Base-by-base conservation (phyloP, 2,797 vertebrate genomes). In the Ptychobarbus kaznakovi region DNA sequence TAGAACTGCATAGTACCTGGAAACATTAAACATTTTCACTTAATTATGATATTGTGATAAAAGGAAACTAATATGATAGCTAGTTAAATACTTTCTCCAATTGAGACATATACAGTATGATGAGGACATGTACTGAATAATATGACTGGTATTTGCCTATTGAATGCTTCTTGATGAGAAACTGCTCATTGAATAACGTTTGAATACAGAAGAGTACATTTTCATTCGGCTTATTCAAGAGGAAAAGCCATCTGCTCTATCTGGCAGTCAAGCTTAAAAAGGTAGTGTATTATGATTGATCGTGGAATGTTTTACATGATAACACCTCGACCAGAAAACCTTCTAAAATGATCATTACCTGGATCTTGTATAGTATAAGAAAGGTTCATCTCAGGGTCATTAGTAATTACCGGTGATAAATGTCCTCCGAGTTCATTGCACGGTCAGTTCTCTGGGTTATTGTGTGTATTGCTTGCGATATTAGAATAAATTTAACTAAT, bases 401-500 rank as follows among this genome's bases (percentile, higher is more conserved):
- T 66, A 18, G 79, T 73, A 70, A 84, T 81, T 63, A 82, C 66
- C 42, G 51, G 22, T 86, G 87, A 86, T 88, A 46, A 86, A 86
- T 83, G 80, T 74, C 25, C 68, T 82, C 69, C 5, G 38, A 79
- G 74, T 82, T 88, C 87, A 74, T 61, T 13, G 83, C 58, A 79
- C 46, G 70, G 74, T 77, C 80, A 58, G 51, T 79, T 75, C 75
- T 79, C 83, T 74, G 74, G 74, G 58, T 85, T 82, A 66, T 85
- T 87, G 49, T 86, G 69, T 86, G 87, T 46, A 72, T 83, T 65
- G 46, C 79, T 53, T 49, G 49, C 72, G 70, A n/a, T 80, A 78
- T 76, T 86, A 73, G 61, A 89, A 88, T 73, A 76, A 70, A 85
- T 61, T 77, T 81, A n/a, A 80, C 83, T 79, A 80, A 80, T 86